Conservation (phyloP, 2,113 vertebrate genomes). For the Diadophis punctatus region DNA sequence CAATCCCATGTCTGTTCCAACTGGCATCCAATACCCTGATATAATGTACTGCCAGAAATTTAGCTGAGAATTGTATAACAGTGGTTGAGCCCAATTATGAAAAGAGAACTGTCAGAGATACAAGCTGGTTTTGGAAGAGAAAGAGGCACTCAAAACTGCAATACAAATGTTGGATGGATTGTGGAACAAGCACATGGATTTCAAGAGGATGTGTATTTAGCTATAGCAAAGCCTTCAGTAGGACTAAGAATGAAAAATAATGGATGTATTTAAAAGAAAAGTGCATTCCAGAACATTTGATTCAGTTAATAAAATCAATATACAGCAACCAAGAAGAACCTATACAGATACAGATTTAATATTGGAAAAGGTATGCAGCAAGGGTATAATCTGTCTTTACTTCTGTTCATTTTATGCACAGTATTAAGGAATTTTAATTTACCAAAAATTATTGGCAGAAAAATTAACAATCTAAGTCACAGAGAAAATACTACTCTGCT, state of each 20-base stretch:
- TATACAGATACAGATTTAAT: neutral
- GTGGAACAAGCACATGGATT: neutral
- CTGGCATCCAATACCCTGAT: neutral
- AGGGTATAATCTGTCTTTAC: neutral
- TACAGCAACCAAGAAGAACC: neutral
- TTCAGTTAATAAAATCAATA: neutral
- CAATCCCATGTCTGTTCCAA: neutral
- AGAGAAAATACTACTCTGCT: neutral
- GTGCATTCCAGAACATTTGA: neutral
- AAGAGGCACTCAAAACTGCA: neutral
- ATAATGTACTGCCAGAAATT: neutral
- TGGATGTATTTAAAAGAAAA: neutral
- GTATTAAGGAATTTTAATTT: neutral
- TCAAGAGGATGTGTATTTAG: neutral
- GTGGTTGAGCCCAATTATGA: neutral
- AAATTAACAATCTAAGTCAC: neutral
- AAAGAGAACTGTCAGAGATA: neutral
- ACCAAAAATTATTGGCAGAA: neutral
- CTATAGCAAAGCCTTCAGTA: neutral
- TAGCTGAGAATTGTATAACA: neutral
- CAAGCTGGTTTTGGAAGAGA: neutral
- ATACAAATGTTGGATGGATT: neutral
- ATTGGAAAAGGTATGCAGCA: neutral
- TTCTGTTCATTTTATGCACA: neutral
- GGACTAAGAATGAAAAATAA: neutral